Conservation (phyloP, 1,140 invertebrate genomes). For the Trachymyrmex septentrionalis region DNA sequence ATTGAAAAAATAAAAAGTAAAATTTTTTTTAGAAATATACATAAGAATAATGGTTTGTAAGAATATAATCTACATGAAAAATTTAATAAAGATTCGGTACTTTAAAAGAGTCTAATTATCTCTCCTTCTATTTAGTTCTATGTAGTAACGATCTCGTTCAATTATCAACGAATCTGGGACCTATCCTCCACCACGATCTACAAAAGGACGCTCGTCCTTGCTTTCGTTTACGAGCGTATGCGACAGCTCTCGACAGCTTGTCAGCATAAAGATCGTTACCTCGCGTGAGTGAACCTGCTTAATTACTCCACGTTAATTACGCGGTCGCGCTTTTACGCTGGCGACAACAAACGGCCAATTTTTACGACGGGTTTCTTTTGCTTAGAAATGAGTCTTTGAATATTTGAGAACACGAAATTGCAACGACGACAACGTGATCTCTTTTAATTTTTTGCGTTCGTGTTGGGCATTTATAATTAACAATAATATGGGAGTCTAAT, state of each 20-base stretch:
- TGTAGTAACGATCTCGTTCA: constrained; percentile 58
- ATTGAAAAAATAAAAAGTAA: background rate
- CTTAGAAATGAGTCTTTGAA: constrained; percentile 37
- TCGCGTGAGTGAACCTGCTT: constrained; percentile 40
- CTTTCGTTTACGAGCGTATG: constrained; percentile 43
- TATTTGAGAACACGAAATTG: constrained; percentile 21
- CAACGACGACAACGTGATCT: constrained; percentile 27
- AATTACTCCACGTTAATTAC: constrained; percentile 64
- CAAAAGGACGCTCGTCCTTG: constrained; percentile 47
- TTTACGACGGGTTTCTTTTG: constrained; percentile 34
- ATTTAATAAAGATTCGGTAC: constrained; percentile 7
- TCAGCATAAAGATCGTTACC: constrained; percentile 62
- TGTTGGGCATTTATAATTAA: background rate
- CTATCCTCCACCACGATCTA: constrained; percentile 26
- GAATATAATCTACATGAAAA: background rate
- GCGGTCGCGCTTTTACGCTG: constrained; percentile 50
- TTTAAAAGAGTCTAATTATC: constrained; percentile 24
- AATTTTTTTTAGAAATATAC: background rate
- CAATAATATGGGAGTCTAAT: background rate
- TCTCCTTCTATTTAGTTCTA: constrained; percentile 32
- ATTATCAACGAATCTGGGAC: constrained; percentile 63
- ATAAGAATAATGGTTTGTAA: background rate
- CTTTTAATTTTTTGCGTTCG: constrained; percentile 6
- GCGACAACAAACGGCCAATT: constrained; percentile 51
- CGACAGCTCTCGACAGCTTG: constrained; percentile 58